These are phyloP conservation scores for Atta colombica DNA, from an alignment of 1,140 invertebrate species.

Conservation along the genomic window DNA sequence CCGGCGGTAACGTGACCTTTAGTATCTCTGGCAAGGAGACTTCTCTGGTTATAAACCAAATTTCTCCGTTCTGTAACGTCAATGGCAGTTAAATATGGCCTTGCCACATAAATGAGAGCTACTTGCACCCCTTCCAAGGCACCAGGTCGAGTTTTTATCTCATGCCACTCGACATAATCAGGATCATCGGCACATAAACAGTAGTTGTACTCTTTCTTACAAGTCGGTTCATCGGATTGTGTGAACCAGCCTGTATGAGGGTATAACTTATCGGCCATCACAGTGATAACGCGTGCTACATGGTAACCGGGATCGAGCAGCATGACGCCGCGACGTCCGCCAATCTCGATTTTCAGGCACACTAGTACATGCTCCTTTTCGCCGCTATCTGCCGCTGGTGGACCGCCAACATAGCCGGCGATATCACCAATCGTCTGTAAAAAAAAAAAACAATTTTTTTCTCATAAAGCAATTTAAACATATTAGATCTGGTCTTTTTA, in stretches of 20 bases:
- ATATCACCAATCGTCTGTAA: slow-evolving; percentile 89
- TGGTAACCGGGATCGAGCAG: slow-evolving; percentile 97
- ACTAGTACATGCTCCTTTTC: slow-evolving; percentile 97
- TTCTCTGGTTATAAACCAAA: slow-evolving; percentile 95
- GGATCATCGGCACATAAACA: slow-evolving; percentile 88
- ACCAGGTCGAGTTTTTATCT: slow-evolving; percentile 89
- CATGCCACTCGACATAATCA: slow-evolving; percentile 94
- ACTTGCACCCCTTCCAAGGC: slow-evolving; percentile 85
- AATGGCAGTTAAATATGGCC: slow-evolving; percentile 93
- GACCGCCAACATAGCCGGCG: slow-evolving; percentile 89
- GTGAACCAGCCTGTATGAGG: slow-evolving; percentile 96
- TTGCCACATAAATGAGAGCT: slow-evolving; percentile 91
- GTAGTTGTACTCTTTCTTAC: slow-evolving; percentile 94
- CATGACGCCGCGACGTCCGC: slow-evolving; percentile 91
- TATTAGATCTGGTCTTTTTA: background rate
- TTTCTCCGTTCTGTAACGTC: slow-evolving; percentile 96
- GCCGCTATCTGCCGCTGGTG: slow-evolving; percentile 88
- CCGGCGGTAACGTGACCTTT: slow-evolving; percentile 94
- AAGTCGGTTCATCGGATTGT: slow-evolving; percentile 91
- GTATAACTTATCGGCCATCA: slow-evolving; percentile 94
- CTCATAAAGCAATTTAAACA: background rate
- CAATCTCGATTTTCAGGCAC: slow-evolving; percentile 91
- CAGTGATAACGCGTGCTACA: slow-evolving; percentile 93
- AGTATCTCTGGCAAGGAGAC: slow-evolving; percentile 92
- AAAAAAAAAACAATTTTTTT: background rate